phyloP scores from a whole-genome alignment of 30 jellyfish, hydroid and myxozoan genomes.

The Haliclystus octoradiatus region DNA sequence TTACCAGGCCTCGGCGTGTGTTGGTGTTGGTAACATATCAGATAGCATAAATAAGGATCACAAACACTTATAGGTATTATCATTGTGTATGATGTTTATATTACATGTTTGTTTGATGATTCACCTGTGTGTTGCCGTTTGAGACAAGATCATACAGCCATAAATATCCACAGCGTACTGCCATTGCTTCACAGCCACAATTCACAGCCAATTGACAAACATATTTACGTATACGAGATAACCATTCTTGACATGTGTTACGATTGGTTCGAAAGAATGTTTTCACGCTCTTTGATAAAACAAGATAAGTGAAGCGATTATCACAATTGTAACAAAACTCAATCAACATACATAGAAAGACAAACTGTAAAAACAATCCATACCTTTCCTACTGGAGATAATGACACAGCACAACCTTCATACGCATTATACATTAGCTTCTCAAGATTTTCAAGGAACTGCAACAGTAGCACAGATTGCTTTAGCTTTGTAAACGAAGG shows the following conservation, averaged over 20 bases:
- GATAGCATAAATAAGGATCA: too few relatives aligned
- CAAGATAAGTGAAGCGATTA: too few relatives aligned
- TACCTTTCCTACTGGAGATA: constrained; percentile 76
- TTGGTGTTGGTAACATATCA: too few relatives aligned
- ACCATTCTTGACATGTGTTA: constrained; percentile 92
- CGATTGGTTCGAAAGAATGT: constrained; percentile 87
- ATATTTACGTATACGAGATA: constrained; percentile 61
- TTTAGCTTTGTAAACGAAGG: constrained; percentile 17
- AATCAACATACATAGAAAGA: too few relatives aligned
- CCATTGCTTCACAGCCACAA: constrained; percentile 84
- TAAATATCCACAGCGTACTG: constrained; percentile 72
- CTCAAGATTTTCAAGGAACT: constrained; percentile 74
- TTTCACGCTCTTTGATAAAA: constrained; percentile 54
- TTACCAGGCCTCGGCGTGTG: too few relatives aligned
- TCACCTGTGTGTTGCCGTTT: constrained; percentile 67
- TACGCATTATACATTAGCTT: constrained; percentile 92
- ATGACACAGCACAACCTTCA: constrained; percentile 93
- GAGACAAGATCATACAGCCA: constrained; percentile 75
- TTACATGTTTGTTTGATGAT: too few relatives aligned
- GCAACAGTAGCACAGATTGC: constrained; percentile 68
- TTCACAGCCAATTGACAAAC: constrained; percentile 51
- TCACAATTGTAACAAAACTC: too few relatives aligned
- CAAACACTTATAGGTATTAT: too few relatives aligned
- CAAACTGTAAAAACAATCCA: constrained; percentile 11
- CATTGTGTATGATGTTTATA: too few relatives aligned